A percentile compares a stretch with the other conserved stretches of the same genome.
Conservation (phyloP, 2,797 vertebrate species). For the Pterois miles region DNA sequence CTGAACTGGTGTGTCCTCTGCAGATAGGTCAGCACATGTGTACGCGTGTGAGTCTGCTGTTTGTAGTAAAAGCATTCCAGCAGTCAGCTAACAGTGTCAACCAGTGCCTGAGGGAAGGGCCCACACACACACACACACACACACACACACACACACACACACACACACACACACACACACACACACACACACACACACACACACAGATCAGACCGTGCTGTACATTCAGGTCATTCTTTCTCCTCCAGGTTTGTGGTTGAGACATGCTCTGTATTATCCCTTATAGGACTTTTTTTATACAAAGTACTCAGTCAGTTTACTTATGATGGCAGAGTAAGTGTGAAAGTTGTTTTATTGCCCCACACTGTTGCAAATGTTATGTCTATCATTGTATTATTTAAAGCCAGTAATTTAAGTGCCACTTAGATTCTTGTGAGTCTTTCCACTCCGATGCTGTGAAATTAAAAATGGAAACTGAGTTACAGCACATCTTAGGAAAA, state of each 20-base stretch:
- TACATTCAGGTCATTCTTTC: conserved; percentile 73
- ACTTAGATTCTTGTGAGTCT: conserved; percentile 8
- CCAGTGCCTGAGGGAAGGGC: conserved; percentile 54
- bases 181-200: conserved; percentile 33
- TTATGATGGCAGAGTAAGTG: neutral
- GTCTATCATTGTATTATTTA: neutral
- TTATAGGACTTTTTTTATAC: neutral
- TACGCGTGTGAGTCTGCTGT: conserved; percentile 40
- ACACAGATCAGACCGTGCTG: conserved; percentile 29
- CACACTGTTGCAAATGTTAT: neutral
- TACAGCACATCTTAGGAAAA: conserved; percentile 26
- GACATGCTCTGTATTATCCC: conserved; percentile 50
- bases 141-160: conserved; percentile 53
- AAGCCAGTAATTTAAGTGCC: conserved; percentile 17
- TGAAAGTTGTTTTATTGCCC: neutral
- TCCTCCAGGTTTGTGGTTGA: conserved; percentile 54
- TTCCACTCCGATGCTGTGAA: neutral
- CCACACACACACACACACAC: conserved; percentile 40
- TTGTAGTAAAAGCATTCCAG: conserved; percentile 72
- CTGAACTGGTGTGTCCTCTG: conserved; percentile 46
- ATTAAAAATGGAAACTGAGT: conserved; percentile 29
- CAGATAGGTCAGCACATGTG: conserved; percentile 50
- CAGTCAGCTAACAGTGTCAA: conserved; percentile 56
- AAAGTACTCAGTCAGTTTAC: neutral
- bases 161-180: no score